A percentile compares a stretch with the other conserved stretches of the same genome.
These are phyloP conservation scores for Neoitamus cyanurus DNA, from an alignment of 2,888 invertebrate species.

Conservation along the genomic window DNA sequence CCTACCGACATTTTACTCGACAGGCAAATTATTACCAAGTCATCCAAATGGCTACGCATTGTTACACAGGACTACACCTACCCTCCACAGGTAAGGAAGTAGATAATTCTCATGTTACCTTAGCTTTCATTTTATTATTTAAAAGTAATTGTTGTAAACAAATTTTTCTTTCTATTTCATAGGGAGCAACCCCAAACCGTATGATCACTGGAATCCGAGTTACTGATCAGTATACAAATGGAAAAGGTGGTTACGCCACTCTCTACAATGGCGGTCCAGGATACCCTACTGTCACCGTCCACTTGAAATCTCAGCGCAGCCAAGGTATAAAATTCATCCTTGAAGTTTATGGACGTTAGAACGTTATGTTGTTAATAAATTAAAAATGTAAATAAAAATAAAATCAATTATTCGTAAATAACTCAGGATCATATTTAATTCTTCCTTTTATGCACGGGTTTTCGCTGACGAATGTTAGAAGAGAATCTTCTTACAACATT, in stretches of 20 bases:
- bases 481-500: too few relatives aligned
- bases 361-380: neutral
- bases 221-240: slow-evolving; percentile 57
- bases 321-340: slow-evolving; percentile 66
- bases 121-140: too few relatives aligned
- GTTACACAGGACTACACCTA: slow-evolving; percentile 54
- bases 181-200: neutral
- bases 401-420: neutral
- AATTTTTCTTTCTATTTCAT: neutral
- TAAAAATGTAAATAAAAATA: neutral
- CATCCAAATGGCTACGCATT: slow-evolving; percentile 57
- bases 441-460: too few relatives aligned
- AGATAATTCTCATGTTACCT: too few relatives aligned
- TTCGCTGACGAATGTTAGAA: too few relatives aligned
- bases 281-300: slow-evolving; percentile 59
- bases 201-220: slow-evolving; percentile 8
- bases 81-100: slow-evolving; percentile 48
- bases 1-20: slow-evolving; percentile 13
- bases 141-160: neutral
- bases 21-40: slow-evolving; percentile 55
- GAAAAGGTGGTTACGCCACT: slow-evolving; percentile 66
- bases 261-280: slow-evolving; percentile 65
- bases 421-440: too few relatives aligned
- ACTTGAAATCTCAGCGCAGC: slow-evolving; percentile 66
- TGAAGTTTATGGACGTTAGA: slow-evolving; percentile 61